These are phyloP conservation scores for Acomys russatus DNA, from an alignment of 2,797 vertebrate species.

Conservation along the genomic window DNA sequence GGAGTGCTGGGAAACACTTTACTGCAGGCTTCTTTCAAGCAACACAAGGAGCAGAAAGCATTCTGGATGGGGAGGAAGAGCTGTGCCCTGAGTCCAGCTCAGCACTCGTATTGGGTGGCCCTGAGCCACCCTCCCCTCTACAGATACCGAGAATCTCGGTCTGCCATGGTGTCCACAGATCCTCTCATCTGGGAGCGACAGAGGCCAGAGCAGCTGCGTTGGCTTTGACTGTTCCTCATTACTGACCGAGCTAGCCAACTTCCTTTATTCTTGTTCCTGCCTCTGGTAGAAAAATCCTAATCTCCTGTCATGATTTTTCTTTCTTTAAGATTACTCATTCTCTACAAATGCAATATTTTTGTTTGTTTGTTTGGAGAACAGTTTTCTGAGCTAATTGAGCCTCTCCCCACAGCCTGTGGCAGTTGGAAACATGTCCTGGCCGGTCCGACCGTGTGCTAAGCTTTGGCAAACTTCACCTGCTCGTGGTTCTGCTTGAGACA, in stretches of 20 bases:
- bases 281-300: constrained; percentile 21
- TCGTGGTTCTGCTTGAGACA: constrained; percentile 95
- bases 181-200: background rate
- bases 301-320: background rate
- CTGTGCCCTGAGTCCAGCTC: background rate
- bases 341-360: background rate
- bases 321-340: constrained; percentile 48
- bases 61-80: background rate
- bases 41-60: background rate
- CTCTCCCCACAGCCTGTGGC: background rate
- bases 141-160: too few species aligned
- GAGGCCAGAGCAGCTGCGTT: background rate
- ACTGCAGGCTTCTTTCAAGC: background rate
- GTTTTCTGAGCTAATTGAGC: background rate
- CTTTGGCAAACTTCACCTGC: constrained; percentile 88
- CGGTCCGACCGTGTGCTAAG: background rate
- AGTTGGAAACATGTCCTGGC: background rate
- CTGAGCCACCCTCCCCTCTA: background rate
- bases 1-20: background rate
- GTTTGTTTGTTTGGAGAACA: constrained; percentile 50
- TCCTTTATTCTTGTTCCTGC: background rate
- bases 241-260: background rate
- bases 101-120: background rate
- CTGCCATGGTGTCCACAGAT: accelerated
- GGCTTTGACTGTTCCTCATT: background rate